phyloP scores from a whole-genome alignment of 2,797 vertebrate genomes.

The Ctenochaetus hawaiiensis region DNA sequence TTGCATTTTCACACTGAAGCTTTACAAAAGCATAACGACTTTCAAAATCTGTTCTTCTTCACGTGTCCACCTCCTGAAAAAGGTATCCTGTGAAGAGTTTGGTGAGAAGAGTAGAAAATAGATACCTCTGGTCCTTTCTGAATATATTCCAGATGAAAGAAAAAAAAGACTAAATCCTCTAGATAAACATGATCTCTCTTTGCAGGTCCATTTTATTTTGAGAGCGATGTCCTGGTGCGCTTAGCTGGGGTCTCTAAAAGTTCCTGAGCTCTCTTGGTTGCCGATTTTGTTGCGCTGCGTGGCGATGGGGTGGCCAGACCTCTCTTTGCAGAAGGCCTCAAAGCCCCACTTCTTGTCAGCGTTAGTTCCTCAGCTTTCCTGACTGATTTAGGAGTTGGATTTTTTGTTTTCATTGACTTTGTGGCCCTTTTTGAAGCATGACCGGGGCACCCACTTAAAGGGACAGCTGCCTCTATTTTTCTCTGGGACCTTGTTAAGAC shows the following conservation, averaged over 20 bases:
- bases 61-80: slow-evolving; percentile 47
- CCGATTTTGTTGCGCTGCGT: slow-evolving; percentile 66
- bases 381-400: slow-evolving; percentile 58
- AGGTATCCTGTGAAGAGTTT: slow-evolving; percentile 43
- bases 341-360: slow-evolving; percentile 65
- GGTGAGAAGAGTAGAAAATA: slow-evolving; percentile 57
- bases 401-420: slow-evolving; percentile 54
- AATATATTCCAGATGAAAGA: slow-evolving; percentile 57
- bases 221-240: slow-evolving; percentile 82
- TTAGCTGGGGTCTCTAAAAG: slow-evolving; percentile 74
- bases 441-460: slow-evolving; percentile 56
- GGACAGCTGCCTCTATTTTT: slow-evolving; percentile 77
- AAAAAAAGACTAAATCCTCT: slow-evolving; percentile 41
- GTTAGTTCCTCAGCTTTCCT: slow-evolving; percentile 66
- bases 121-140: slow-evolving; percentile 58
- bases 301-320: slow-evolving; percentile 44
- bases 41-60: slow-evolving; percentile 50
- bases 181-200: slow-evolving; percentile 32
- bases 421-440: slow-evolving; percentile 61
- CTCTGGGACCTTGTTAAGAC: slow-evolving; percentile 87
- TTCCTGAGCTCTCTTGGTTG: slow-evolving; percentile 77
- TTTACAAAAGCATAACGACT: slow-evolving; percentile 63
- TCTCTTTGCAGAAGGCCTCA: slow-evolving; percentile 73
- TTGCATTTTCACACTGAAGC: slow-evolving; percentile 58
- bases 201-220: slow-evolving; percentile 72